Base-by-base conservation (phyloP, 2,888 invertebrate genomes). In the Nomada fabriciana region DNA sequence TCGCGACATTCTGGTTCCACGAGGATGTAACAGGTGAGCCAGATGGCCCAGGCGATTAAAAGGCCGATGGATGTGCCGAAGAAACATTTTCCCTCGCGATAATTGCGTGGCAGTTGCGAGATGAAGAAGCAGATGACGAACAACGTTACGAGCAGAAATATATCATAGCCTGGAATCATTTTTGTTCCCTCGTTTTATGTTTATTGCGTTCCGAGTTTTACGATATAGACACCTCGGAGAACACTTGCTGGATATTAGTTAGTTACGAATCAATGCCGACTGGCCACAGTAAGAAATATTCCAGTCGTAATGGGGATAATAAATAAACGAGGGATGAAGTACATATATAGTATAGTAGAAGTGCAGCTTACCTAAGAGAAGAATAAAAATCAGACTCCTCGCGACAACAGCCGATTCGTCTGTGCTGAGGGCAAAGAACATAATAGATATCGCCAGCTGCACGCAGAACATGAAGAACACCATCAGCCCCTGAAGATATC, bases 401-500 rank as follows among this genome's bases (percentile, higher is more conserved):
- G 92, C 83, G 69, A 93, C 90, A 11, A 91, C 88, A 0, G 93
- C 92, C 2, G 94, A 89, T 57, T 94, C 93, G 0, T 73, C 76
- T 0, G 70, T 80, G 71, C 89, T 90, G 1, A 93, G 75, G 0
- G 86, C 47, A 59, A 92, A 91, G 80, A 91, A 94, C 91, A 92
- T 92, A 0, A 91, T 89, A 2, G 93, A 93, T 47, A 93, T 90
- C 3, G 93, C 90, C 0, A 94, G 93, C 91, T 96, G 96, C 0
- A 96, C 96, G 0, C 95, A 94, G 52, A 95, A 95, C 90, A 96
- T 96, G 89, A 96, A 96, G 63, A 96, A 94, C 75, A 95, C 95
- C 86, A 96, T 94, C 20, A 96, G 94, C 0, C 95, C 94, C 90
- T 97, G 96, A 10, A 97, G 95, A 57, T 96, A 95, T 4, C 97